Base-by-base conservation (phyloP, 2,888 invertebrate species). In the Idaea straminata region DNA sequence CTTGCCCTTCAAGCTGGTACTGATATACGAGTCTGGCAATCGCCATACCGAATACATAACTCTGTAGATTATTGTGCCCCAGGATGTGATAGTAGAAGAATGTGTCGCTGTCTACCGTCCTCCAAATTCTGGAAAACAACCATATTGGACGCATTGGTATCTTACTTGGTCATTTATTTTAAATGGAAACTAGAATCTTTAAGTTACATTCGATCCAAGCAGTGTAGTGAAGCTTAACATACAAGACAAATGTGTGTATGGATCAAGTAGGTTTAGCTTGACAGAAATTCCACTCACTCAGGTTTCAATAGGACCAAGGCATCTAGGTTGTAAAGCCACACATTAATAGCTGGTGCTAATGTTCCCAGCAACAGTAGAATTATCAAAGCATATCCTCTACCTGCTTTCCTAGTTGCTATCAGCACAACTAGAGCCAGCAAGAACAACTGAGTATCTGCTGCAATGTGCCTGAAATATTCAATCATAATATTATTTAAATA, bases 21-120 rank as follows among this genome's bases (percentile, higher is more conserved):
- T 65, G 35, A 35, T 65, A 67, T 57, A 67, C 63, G 1, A 65
- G 38, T 5, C 61, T 10, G 4, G 77, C 82, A 6, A 76, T 65
- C 4, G 70, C 66, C 57, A 83, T 69, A 4, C 84, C 84, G 7
- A 79, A 35, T 4, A 78, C 64, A 61, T 77, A 80, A 25, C 73
- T 71, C 5, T 74, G 72, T 35, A 80, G 59, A 70, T 83, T 84
- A 64, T 74, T 79, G 64, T 83, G 80, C 0, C 76, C 76, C 0
- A 74, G 65, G 4, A 76, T 62, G 66, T 83, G 69, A 10, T 61
- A 15, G 13, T 67, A 10, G 10, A 47, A 62, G 65, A 65, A 68
- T 4, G 66, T 65, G 4, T 36, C 57, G 16, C 35, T 66, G 6
- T 57, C 35, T 59, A 67, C 7, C 0, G 66, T 65, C n/a, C 69